Conservation (phyloP, 2,113 vertebrate genomes). For the Riparia riparia region DNA sequence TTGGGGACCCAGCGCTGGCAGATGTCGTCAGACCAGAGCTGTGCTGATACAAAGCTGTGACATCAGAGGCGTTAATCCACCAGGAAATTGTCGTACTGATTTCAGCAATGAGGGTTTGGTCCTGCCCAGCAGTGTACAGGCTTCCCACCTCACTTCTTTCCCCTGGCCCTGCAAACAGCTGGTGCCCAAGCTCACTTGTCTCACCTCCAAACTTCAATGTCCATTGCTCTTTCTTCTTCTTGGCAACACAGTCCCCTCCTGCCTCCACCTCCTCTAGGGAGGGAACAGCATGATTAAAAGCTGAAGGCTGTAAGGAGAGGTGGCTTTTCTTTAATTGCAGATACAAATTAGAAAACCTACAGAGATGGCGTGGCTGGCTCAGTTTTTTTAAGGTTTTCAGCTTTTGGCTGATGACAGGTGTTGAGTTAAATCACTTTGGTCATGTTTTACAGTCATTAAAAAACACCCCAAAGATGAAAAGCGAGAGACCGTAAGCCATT, state of each 20-base stretch:
- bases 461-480: neutral
- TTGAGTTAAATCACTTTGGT: neutral
- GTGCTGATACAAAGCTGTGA: neutral
- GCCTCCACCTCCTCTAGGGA: neutral
- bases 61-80: rapidly evolving
- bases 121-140: neutral
- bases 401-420: neutral
- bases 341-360: neutral
- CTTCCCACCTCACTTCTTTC: neutral
- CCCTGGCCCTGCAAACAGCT: neutral
- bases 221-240: neutral
- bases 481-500: neutral
- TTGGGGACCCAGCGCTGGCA: rapidly evolving
- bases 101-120: neutral
- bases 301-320: neutral
- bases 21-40: neutral
- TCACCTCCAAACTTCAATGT: neutral
- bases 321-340: neutral
- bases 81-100: neutral
- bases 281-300: neutral
- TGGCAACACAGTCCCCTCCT: neutral
- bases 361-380: neutral
- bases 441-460: neutral
- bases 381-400: neutral
- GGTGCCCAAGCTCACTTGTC: neutral